Evolutionary conservation across 2,888 invertebrate genomes (phyloP).

Genomic region (Diarsia rubi): DNA sequence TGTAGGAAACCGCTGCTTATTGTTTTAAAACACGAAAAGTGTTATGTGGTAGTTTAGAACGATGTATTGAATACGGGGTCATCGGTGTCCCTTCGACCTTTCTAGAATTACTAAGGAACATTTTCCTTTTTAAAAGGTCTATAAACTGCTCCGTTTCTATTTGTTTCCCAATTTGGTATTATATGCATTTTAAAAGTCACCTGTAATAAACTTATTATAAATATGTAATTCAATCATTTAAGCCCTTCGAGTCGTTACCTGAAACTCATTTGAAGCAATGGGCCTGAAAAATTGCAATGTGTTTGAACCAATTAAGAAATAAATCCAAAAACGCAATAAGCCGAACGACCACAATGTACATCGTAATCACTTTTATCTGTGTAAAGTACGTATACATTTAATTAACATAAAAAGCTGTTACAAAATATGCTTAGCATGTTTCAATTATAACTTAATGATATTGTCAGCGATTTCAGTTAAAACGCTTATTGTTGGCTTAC

Average conservation of each 20-base stretch:
- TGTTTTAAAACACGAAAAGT: too few species aligned
- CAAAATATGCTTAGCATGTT: slow-evolving; percentile 39
- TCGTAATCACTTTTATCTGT: slow-evolving; percentile 6
- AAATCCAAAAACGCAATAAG: neutral
- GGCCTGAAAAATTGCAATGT: neutral
- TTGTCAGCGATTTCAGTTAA: slow-evolving; percentile 66
- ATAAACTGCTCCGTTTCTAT: neutral
- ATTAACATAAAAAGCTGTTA: slow-evolving; percentile 40
- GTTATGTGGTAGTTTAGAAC: too few species aligned
- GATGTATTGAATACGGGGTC: too few species aligned
- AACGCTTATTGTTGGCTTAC: slow-evolving; percentile 63
- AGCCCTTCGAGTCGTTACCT: neutral
- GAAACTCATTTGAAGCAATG: neutral
- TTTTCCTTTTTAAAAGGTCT: neutral
- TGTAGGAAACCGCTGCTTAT: too few species aligned
- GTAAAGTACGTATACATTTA: slow-evolving; percentile 22
- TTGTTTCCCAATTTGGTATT: neutral
- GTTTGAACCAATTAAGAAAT: neutral
- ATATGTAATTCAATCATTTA: too few species aligned
- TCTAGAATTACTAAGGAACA: too few species aligned
- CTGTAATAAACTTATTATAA: too few species aligned
- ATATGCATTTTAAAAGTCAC: neutral
- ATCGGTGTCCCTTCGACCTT: too few species aligned
- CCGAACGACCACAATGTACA: slow-evolving; percentile 7
- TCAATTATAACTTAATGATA: slow-evolving; percentile 61